Base-by-base conservation (phyloP, 53 echinoderm and acorn worm species). In the Apostichopus leukothele region DNA sequence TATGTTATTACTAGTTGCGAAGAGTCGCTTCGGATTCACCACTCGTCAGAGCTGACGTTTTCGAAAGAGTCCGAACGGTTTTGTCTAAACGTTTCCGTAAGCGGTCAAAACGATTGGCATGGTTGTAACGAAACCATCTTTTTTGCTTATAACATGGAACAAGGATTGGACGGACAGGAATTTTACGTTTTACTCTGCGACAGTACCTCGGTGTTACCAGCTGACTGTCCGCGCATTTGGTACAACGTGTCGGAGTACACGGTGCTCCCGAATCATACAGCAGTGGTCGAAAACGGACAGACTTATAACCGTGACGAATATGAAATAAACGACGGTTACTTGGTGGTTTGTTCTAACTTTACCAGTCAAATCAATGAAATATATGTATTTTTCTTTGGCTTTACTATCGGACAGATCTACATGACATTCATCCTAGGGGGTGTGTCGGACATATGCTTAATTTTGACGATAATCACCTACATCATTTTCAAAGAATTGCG, bases 391-490 rank as follows among this genome's bases (percentile, higher is more conserved):
- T 91, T 93, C 57, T 96, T 95, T 52, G 90, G 96, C 66, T 99
- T 99, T 74, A 86, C 96, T 5, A 5, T 51, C 0, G 79, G 76
- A 5, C 95, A 99, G 74, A 90, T 89, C 20, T 89, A 89, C 26
- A 67, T 96, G 50, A 74, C 93, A 2, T 88, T 90, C 60, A 71
- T 89, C 13, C 92, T 94, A 60, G 89, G 92, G 0, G 73, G 71
- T 14, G 75, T 94, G 23, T 96, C 96, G 3, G 91, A 91, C 21
- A 27, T 90, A 4, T 93, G 96, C 21, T 89, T 99, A 1, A n/a
- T 90, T 0, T 21, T 94, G 1, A 99, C 99, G 6, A 84, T 99
- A 55, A 26, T 96, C 4, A 99, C 99, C 1, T 99, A 99, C 76
- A 66, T 86, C 9, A 79, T 94, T 50, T 94, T 99, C 83, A 21